phyloP scores from a whole-genome alignment of 1,140 invertebrate genomes.

The Ylistrum balloti region DNA sequence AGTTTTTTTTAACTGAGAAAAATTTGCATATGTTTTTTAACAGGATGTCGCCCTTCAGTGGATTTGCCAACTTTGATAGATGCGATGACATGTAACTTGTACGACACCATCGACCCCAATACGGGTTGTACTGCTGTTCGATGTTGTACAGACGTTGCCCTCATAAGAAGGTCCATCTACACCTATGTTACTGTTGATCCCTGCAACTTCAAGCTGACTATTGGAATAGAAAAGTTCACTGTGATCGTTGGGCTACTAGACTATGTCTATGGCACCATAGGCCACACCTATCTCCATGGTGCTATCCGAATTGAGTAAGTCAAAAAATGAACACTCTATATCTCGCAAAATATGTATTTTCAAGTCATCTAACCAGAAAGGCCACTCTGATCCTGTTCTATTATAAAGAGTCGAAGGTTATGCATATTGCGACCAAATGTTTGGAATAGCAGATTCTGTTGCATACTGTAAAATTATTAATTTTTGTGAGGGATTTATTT shows the following conservation, averaged over 20 bases:
- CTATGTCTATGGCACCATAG: slow-evolving; percentile 54
- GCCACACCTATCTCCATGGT: slow-evolving; percentile 51
- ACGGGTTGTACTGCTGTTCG: slow-evolving; percentile 59
- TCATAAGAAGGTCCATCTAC: slow-evolving; percentile 62
- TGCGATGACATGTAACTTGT: slow-evolving; percentile 57
- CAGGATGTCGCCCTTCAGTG: slow-evolving; percentile 56
- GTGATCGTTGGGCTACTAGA: slow-evolving; percentile 58
- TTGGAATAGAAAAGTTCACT: slow-evolving; percentile 60
- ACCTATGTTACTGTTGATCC: slow-evolving; percentile 58
- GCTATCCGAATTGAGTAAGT: slow-evolving; percentile 58
- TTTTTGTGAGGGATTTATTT: too few relatives aligned
- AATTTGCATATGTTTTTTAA: too few relatives aligned
- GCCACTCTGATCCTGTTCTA: too few relatives aligned
- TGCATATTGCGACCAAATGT: too few relatives aligned
- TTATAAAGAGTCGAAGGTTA: too few relatives aligned
- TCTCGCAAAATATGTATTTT: too few relatives aligned
- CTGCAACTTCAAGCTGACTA: slow-evolving; percentile 61
- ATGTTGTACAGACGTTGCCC: slow-evolving; percentile 61
- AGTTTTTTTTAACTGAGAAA: too few relatives aligned
- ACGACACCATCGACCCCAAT: slow-evolving; percentile 46
- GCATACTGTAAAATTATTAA: too few relatives aligned
- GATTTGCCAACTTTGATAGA: slow-evolving; percentile 50
- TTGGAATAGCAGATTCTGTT: too few relatives aligned
- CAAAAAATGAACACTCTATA: too few relatives aligned
- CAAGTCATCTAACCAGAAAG: too few relatives aligned